Evolutionary conservation across 2,888 invertebrate species (phyloP), one percentile per base, ranked within the genome.

Genomic region (Drosophila crucigera): DNA sequence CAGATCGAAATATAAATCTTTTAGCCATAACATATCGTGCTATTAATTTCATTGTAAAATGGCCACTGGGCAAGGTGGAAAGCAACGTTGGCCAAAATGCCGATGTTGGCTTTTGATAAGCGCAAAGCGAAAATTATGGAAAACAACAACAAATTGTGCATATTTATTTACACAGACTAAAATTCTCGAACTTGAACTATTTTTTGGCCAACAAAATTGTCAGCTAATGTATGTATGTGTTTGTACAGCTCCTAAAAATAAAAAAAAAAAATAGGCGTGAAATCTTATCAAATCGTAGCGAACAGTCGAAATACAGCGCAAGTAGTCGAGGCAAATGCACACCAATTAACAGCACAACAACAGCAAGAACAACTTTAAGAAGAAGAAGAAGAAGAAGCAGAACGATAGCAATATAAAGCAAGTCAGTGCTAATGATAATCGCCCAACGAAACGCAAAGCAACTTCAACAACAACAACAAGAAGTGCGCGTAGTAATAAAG

Each of bases 1-100:
- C 82, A 84, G 84, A 84, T 84, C 87, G 80, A 73, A 76, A 76
- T 76, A 84, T 84, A 86, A 84, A 84, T 84, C 87, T 84, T 67
- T 80, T 68, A 63, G 69, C 78, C 74, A 66, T 69, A 80, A 76
- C 69, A 69, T 73, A 76, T 78, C 76, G 58, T 63, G 83, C 80
- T 74, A 83, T 84, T 84, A 86, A 82, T 84, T 78, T 77, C 72
- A 62, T 69, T 76, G 61, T 60, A 59, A 86, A 74, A 69, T 78
- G 64, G 76, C 73, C 69, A 56, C 43, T 49, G 73, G 66, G 73
- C 66, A 73, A 75, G 58, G 69, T 69, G 76, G 66, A 65, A 67
- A 50, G 62, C 69, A 53, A 33, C 28, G 25, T 43, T 35, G 69
- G 47, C 53, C 43, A 49, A 71, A 61, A 50, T 28, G 60, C 25